phyloP scores from a whole-genome alignment of 2,888 invertebrate species.

The Eupithecia abbreviata region DNA sequence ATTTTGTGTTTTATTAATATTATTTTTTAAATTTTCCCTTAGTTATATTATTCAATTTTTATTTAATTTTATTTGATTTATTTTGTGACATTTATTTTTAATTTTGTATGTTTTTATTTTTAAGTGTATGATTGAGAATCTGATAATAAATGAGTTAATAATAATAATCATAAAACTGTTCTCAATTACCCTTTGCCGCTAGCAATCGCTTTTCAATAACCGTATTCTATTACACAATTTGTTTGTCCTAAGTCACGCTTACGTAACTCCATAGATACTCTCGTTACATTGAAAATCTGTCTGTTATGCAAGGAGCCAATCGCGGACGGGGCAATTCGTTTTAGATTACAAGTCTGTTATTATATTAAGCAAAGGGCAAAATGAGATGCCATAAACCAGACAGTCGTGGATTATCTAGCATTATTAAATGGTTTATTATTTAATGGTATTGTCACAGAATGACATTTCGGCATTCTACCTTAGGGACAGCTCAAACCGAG shows the following conservation, averaged over 20 bases:
- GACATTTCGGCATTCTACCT: no score
- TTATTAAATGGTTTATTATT: no score
- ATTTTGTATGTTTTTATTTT: no score
- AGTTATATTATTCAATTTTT: no score
- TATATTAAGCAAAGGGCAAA: constrained; percentile 25
- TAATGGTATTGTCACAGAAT: no score
- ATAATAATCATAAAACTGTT: constrained; percentile 12
- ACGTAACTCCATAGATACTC: constrained; percentile 22
- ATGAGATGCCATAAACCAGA: background rate
- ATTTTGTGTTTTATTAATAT: no score
- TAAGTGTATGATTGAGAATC: no score
- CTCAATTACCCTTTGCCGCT: constrained; percentile 11
- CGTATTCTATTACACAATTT: constrained; percentile 29
- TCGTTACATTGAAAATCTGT: constrained; percentile 31
- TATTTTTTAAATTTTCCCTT: no score
- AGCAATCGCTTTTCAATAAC: constrained; percentile 20
- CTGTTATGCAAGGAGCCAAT: constrained; percentile 44
- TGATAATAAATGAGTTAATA: no score
- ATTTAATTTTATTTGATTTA: no score
- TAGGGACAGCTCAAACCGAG: no score
- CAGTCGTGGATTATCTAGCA: background rate
- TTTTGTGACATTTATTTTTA: no score
- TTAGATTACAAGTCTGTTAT: constrained; percentile 35
- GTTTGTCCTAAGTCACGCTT: constrained; percentile 33
- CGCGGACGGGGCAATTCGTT: constrained; percentile 38